Conservation (phyloP, 2,888 invertebrate genomes). For the Nomada ruficornis region DNA sequence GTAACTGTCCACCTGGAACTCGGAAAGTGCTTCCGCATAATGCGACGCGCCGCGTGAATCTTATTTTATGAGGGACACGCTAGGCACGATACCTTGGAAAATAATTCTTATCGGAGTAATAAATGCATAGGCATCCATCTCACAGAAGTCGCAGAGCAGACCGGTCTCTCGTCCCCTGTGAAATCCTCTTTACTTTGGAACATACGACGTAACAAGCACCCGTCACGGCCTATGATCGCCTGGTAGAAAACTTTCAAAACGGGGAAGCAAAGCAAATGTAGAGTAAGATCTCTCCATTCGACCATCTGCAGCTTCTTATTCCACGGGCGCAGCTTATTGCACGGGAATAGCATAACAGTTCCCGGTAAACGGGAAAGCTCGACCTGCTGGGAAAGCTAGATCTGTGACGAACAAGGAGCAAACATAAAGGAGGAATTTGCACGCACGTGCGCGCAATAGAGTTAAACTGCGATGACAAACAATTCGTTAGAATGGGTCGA, state of each 20-base stretch:
- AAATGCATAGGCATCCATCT: constrained; percentile 18
- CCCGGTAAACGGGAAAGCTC: constrained; percentile 3
- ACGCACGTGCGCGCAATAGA: constrained; percentile 14
- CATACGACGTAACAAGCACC: background rate
- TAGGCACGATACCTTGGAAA: constrained; percentile 12
- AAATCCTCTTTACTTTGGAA: background rate
- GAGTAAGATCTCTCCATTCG: too few relatives aligned
- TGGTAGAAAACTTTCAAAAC: background rate
- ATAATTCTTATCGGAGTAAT: constrained; percentile 52
- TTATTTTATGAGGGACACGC: constrained; percentile 41
- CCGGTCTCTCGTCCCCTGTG: background rate
- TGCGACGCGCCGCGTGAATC: constrained; percentile 35
- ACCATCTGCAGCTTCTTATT: background rate
- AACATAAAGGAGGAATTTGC: constrained; percentile 32
- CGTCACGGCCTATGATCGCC: background rate
- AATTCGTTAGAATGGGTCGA: constrained; percentile 41
- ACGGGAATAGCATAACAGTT: background rate
- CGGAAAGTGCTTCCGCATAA: constrained; percentile 29
- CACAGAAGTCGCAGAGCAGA: background rate
- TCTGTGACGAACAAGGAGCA: constrained; percentile 8
- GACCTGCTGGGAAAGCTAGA: background rate
- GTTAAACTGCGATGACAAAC: constrained; percentile 28
- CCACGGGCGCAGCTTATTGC: background rate
- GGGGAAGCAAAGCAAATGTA: background rate
- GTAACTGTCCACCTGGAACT: constrained; percentile 44